These are phyloP conservation scores for Sisor rabdophorus DNA, from an alignment of 2,113 vertebrate genomes.

Conservation along the genomic window DNA sequence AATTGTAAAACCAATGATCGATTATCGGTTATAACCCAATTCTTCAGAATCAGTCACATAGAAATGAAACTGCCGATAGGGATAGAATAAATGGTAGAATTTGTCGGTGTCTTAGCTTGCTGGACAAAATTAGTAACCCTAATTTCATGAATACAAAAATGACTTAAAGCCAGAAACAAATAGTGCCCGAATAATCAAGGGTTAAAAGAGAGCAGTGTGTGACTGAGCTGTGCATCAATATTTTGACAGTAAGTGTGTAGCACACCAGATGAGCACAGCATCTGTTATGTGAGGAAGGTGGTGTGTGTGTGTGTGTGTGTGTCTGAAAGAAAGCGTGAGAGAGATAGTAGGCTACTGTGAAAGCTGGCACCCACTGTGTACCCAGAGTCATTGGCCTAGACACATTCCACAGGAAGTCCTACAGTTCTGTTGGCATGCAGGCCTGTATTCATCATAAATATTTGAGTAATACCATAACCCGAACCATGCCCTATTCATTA, in stretches of 20 bases:
- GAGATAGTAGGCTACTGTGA: conserved; percentile 35
- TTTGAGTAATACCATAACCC: conserved; percentile 56
- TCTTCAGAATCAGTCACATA: neutral
- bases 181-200: conserved; percentile 34
- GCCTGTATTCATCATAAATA: conserved; percentile 56
- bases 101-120: neutral
- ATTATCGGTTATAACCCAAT: no score
- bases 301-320: conserved; percentile 9
- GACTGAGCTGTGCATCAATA: conserved; percentile 56
- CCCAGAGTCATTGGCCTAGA: conserved; percentile 42
- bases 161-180: neutral
- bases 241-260: conserved; percentile 57
- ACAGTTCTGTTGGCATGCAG: conserved; percentile 46
- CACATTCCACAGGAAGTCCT: conserved; percentile 53
- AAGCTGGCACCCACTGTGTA: conserved; percentile 47
- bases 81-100: neutral
- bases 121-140: neutral
- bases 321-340: neutral
- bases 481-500: conserved; percentile 55
- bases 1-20: no score
- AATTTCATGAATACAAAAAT: neutral
- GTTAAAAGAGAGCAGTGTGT: conserved; percentile 50
- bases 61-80: neutral
- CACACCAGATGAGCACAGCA: conserved; percentile 55
- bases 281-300: conserved; percentile 50